Evolutionary conservation across 2,113 vertebrate genomes (phyloP).

Genomic region (Tauraco erythrolophus): DNA sequence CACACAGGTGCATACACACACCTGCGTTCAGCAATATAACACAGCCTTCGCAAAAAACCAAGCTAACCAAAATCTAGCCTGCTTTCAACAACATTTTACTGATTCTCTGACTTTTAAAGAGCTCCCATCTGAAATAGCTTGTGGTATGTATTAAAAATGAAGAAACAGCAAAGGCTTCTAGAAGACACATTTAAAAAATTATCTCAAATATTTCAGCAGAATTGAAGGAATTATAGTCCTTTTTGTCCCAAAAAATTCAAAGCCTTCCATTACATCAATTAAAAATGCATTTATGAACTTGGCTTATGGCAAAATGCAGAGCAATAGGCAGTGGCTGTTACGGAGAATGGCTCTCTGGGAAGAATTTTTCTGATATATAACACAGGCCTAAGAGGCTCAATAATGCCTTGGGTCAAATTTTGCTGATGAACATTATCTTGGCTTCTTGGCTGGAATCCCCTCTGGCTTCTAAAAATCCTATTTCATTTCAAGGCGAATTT

Average conservation of each 20-base stretch:
- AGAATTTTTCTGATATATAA: not conserved
- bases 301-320: not conserved
- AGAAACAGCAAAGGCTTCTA: not conserved
- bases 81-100: not conserved
- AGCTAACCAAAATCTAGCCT: not conserved
- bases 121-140: not conserved
- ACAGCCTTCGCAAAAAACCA: not conserved
- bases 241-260: rapidly evolving
- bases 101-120: not conserved
- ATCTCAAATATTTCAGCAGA: not conserved
- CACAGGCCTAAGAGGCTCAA: not conserved
- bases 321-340: not conserved
- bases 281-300: slow-evolving; percentile 15
- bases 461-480: not conserved
- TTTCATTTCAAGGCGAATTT: not conserved
- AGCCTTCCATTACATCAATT: slow-evolving; percentile 3
- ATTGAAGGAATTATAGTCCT: not conserved
- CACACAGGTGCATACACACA: not conserved
- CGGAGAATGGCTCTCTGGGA: not conserved
- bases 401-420: slow-evolving; percentile 12
- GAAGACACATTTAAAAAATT: not conserved
- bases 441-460: slow-evolving; percentile 4
- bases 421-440: not conserved
- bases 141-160: not conserved
- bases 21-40: not conserved